phyloP scores from a whole-genome alignment of 2,797 vertebrate genomes.

The Gymnocypris eckloni region DNA sequence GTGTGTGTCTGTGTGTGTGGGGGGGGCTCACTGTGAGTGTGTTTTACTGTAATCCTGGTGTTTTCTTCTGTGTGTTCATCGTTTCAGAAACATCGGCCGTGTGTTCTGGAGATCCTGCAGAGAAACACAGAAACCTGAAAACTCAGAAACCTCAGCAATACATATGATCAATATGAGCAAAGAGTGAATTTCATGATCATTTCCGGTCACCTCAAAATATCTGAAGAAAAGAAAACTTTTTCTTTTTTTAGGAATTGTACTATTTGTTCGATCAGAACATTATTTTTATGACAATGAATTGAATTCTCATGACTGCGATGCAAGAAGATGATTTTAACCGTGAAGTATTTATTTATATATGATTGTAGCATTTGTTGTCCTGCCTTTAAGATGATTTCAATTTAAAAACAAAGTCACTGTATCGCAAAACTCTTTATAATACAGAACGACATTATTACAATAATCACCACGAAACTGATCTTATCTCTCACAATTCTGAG shows the following conservation, averaged over 20 bases:
- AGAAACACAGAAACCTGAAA: slow-evolving; percentile 59
- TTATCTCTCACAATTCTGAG: too few species aligned
- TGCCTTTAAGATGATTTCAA: background rate
- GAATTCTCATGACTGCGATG: background rate
- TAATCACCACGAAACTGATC: background rate
- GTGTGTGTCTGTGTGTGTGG: too few species aligned
- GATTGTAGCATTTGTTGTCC: background rate
- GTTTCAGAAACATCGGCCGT: slow-evolving; percentile 43
- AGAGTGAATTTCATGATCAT: background rate
- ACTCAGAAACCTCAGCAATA: slow-evolving; percentile 62
- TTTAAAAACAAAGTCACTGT: background rate
- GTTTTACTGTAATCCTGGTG: background rate
- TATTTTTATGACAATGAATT: background rate
- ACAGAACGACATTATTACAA: background rate
- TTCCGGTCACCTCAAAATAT: background rate
- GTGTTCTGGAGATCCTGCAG: slow-evolving; percentile 51
- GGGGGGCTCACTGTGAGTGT: background rate
- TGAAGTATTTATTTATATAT: background rate
- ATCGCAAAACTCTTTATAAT: background rate
- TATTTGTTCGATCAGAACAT: too few species aligned
- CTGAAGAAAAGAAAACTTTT: too few species aligned
- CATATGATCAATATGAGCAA: slow-evolving; percentile 22
- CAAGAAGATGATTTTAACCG: background rate
- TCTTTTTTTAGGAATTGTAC: too few species aligned
- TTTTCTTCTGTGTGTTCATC: background rate